phyloP scores from a whole-genome alignment of 2,888 invertebrate genomes.

The Cyclophora albipunctata region DNA sequence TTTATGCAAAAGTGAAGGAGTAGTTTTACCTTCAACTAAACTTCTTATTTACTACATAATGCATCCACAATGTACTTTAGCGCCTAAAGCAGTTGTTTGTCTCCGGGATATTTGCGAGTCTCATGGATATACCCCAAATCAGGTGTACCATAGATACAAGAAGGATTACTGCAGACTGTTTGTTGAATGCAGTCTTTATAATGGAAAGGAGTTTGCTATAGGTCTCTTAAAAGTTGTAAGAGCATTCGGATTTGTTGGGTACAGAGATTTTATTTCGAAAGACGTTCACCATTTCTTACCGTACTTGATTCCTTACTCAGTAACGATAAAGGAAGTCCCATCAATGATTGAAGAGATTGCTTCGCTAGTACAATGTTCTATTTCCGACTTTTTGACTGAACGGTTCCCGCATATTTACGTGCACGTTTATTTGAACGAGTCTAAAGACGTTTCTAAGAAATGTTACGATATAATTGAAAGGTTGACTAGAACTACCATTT shows the following conservation, averaged over 20 bases:
- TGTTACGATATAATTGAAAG: slow-evolving; percentile 78
- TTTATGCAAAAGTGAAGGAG: slow-evolving; percentile 42
- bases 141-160: slow-evolving; percentile 78
- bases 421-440: slow-evolving; percentile 79
- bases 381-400: slow-evolving; percentile 77
- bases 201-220: slow-evolving; percentile 73
- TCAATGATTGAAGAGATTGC: slow-evolving; percentile 80
- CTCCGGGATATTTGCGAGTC: slow-evolving; percentile 74
- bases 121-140: slow-evolving; percentile 70
- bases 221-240: slow-evolving; percentile 78
- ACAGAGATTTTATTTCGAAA: slow-evolving; percentile 80
- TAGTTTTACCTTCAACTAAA: slow-evolving; percentile 63
- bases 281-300: slow-evolving; percentile 82
- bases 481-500: slow-evolving; percentile 72
- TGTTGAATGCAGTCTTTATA: slow-evolving; percentile 75
- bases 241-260: slow-evolving; percentile 81
- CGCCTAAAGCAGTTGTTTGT: slow-evolving; percentile 73
- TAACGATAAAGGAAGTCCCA: slow-evolving; percentile 71
- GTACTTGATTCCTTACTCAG: slow-evolving; percentile 75
- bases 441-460: slow-evolving; percentile 71
- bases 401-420: slow-evolving; percentile 83
- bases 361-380: slow-evolving; percentile 71
- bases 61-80: slow-evolving; percentile 75
- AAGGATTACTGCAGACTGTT: slow-evolving; percentile 77
- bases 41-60: slow-evolving; percentile 77